Evolutionary conservation across 2,113 vertebrate genomes (phyloP).

Genomic region (Nothocercus nigrocapillus): DNA sequence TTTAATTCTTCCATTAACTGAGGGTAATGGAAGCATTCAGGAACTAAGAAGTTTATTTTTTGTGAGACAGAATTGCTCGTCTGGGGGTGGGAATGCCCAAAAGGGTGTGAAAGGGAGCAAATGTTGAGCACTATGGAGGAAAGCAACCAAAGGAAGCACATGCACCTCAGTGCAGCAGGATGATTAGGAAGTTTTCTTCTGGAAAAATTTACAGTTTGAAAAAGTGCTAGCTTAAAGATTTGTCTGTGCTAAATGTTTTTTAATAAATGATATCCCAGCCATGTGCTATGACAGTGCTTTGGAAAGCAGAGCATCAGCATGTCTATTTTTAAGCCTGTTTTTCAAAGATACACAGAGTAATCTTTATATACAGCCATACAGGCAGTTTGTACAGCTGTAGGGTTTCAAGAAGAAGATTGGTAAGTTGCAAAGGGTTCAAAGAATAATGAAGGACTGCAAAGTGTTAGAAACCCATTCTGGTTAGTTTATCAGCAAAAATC

Average conservation of each 20-base stretch:
- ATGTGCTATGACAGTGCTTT: neutral
- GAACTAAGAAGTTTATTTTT: neutral
- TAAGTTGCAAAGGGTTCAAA: neutral
- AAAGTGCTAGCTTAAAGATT: neutral
- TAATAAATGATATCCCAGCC: neutral
- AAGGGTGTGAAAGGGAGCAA: neutral
- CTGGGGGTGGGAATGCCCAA: neutral
- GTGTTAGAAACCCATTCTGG: neutral
- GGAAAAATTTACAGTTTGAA: neutral
- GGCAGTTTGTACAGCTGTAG: neutral
- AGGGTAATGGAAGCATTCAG: neutral
- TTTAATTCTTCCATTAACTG: neutral
- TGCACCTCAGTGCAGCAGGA: neutral
- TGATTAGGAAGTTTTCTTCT: neutral
- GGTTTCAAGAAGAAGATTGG: neutral
- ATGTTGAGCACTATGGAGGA: neutral
- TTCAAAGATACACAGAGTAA: neutral
- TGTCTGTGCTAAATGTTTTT: neutral
- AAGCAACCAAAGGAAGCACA: neutral
- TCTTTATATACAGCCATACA: neutral
- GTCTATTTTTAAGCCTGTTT: neutral
- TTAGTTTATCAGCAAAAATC: neutral
- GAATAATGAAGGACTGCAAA: neutral
- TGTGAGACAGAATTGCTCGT: neutral
- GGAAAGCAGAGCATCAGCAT: neutral